Percentiles rank a stretch among this genome's conserved stretches.
Evolutionary conservation across 2,888 invertebrate species (phyloP).

Genomic region (Cephalotes varians): DNA sequence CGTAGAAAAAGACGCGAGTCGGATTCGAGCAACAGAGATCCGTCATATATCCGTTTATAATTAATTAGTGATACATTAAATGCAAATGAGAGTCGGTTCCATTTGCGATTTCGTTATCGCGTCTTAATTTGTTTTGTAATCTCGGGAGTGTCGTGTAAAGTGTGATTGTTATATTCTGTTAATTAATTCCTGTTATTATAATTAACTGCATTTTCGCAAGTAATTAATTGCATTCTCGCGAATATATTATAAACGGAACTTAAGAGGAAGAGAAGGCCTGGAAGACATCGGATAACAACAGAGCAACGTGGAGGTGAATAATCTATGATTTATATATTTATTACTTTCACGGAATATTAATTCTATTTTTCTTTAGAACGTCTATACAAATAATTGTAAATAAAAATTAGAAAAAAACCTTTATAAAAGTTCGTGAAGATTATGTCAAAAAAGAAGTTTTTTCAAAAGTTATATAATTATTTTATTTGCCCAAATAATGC

Average conservation of each 20-base stretch:
- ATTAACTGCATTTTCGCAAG: slow-evolving; percentile 4
- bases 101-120: background rate
- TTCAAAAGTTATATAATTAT: background rate
- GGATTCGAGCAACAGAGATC: background rate
- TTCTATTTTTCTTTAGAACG: background rate
- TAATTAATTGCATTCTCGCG: slow-evolving; percentile 1
- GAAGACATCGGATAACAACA: background rate
- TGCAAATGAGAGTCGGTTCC: background rate
- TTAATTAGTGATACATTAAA: slow-evolving; percentile 6
- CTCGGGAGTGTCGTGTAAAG: background rate
- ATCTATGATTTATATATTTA: slow-evolving; percentile 15
- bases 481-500: background rate
- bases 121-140: background rate
- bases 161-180: background rate
- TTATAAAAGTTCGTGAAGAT: background rate
- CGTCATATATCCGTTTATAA: background rate
- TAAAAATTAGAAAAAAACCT: background rate
- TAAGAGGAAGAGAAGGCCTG: background rate
- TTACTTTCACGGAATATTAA: background rate
- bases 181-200: background rate
- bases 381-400: too few relatives aligned
- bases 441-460: background rate
- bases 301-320: background rate
- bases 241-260: background rate
- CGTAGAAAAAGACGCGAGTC: background rate